Percentiles rank a stretch among this genome's conserved stretches.
These are phyloP conservation scores for Ditylenchus weischeri DNA, from an alignment of 2,888 invertebrate genomes.

Conservation along the genomic window DNA sequence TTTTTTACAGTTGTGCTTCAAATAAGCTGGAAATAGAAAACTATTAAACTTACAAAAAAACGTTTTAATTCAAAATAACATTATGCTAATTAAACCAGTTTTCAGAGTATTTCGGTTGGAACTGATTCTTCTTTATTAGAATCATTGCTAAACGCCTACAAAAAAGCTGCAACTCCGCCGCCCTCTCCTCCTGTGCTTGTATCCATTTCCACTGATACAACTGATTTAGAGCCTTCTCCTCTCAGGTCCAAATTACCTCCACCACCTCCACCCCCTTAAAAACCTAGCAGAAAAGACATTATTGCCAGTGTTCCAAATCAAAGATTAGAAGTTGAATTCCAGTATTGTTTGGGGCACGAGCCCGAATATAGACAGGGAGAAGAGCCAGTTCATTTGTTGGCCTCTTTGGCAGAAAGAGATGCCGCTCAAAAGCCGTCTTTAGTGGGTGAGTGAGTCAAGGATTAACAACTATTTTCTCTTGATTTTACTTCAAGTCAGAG, in stretches of 20 bases:
- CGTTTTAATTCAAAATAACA: too few relatives aligned
- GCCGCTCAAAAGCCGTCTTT: too few relatives aligned
- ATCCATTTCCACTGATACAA: conserved; percentile 9
- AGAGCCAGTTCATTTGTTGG: conserved; percentile 10
- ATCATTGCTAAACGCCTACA: conserved; percentile 12
- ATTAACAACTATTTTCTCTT: too few relatives aligned
- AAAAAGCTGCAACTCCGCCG: not conserved
- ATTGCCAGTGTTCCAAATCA: conserved; percentile 5
- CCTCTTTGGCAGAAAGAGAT: not conserved
- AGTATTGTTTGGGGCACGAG: conserved; percentile 39
- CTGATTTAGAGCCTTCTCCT: not conserved
- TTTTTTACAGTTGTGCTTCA: too few relatives aligned
- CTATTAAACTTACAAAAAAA: too few relatives aligned
- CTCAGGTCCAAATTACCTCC: not conserved
- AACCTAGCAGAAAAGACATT: conserved; percentile 13
- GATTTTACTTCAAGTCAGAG: too few relatives aligned
- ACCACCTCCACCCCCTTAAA: conserved; percentile 22
- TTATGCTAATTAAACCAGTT: not conserved
- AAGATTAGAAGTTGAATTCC: conserved; percentile 27
- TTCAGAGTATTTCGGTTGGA: conserved; percentile 15
- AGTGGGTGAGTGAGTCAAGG: too few relatives aligned
- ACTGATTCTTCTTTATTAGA: conserved; percentile 9
- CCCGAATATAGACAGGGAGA: conserved; percentile 28
- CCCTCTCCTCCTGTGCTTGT: not conserved
- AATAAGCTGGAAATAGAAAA: too few relatives aligned